Evolutionary conservation across 1,140 invertebrate species (phyloP).

Genomic region (Arion vulgaris): DNA sequence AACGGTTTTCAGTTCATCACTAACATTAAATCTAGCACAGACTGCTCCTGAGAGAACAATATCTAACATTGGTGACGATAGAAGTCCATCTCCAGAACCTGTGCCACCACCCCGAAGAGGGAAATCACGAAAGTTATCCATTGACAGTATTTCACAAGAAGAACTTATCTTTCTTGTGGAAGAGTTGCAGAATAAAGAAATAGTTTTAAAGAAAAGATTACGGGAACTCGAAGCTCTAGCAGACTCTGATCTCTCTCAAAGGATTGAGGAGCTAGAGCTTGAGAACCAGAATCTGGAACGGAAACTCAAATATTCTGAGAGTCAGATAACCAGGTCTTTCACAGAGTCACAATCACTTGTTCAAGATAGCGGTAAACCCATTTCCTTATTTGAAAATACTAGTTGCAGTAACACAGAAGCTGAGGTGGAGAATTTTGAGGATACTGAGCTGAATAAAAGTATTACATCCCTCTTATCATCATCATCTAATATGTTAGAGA

Average conservation of each 20-base stretch:
- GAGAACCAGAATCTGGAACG: conserved; percentile 37
- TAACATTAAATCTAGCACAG: conserved; percentile 8
- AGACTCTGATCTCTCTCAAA: conserved; percentile 32
- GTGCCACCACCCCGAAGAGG: conserved; percentile 12
- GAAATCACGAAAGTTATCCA: conserved; percentile 9
- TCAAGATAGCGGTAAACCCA: background rate
- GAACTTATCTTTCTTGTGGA: conserved; percentile 48
- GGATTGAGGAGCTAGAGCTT: conserved; percentile 34
- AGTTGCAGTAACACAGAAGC: conserved; percentile 23
- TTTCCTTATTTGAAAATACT: background rate
- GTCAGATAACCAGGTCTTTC: background rate
- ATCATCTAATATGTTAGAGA: conserved; percentile 55
- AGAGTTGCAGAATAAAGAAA: conserved; percentile 42
- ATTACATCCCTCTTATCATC: background rate
- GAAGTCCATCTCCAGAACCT: conserved; percentile 18
- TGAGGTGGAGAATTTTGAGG: conserved; percentile 31
- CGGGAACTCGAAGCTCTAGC: conserved; percentile 45
- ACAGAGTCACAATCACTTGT: background rate
- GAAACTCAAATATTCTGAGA: conserved; percentile 36
- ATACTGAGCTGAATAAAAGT: conserved; percentile 3
- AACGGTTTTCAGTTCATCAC: conserved; percentile 16
- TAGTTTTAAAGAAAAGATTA: conserved; percentile 45
- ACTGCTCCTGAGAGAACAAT: background rate
- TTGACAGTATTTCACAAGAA: conserved; percentile 41
- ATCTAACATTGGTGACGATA: background rate